Conservation (phyloP, 2,797 vertebrate species). For the Lagodon rhomboides region DNA sequence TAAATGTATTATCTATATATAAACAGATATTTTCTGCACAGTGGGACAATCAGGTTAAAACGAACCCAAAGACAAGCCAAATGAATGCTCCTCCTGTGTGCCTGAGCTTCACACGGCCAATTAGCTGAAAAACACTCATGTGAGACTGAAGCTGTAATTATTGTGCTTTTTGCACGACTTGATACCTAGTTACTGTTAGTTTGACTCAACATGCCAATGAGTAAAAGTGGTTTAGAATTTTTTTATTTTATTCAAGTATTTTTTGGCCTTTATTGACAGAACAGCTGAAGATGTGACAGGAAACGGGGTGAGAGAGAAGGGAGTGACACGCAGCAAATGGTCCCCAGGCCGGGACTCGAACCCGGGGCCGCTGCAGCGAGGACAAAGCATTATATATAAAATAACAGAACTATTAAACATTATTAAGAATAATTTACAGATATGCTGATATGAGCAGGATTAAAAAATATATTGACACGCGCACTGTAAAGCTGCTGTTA, state of each 20-base stretch:
- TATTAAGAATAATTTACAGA: not conserved
- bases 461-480: conserved; percentile 12
- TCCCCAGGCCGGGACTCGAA: too few relatives aligned
- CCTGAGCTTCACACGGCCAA: conserved; percentile 37
- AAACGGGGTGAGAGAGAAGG: too few relatives aligned
- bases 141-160: conserved; percentile 47
- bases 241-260: too few relatives aligned
- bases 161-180: conserved; percentile 14
- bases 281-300: too few relatives aligned
- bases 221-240: not conserved
- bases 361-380: too few relatives aligned
- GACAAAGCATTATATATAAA: too few relatives aligned
- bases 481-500: conserved; percentile 25
- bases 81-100: conserved; percentile 48
- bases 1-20: conserved; percentile 66
- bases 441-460: too few relatives aligned
- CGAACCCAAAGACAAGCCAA: conserved; percentile 36
- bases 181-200: conserved; percentile 40
- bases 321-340: too few relatives aligned
- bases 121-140: conserved; percentile 57
- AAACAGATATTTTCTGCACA: conserved; percentile 64
- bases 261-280: too few relatives aligned
- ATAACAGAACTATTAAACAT: not conserved
- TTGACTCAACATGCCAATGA: conserved; percentile 17
- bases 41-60: conserved; percentile 57